phyloP scores from a whole-genome alignment of 2,888 invertebrate species.

The Glyphotaelius pellucidus region DNA sequence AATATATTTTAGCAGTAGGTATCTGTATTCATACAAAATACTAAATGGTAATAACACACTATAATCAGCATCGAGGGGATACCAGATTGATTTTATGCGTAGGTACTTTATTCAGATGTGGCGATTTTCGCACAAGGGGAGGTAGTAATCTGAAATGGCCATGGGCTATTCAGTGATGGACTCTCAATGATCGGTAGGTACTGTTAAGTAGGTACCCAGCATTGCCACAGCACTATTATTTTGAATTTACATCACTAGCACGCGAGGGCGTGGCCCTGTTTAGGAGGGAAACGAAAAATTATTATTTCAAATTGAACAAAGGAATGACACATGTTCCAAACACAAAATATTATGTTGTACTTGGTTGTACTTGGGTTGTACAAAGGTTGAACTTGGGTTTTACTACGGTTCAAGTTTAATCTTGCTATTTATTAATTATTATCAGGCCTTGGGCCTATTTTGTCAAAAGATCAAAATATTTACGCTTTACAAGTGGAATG shows the following conservation, averaged over 20 bases:
- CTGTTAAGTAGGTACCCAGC: background rate
- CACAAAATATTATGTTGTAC: background rate
- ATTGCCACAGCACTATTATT: background rate
- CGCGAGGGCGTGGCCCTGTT: background rate
- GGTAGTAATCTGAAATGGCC: background rate
- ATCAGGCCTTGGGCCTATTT: too few relatives aligned
- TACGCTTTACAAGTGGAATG: too few relatives aligned
- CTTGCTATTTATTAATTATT: too few relatives aligned
- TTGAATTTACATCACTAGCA: background rate
- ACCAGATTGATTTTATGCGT: constrained; percentile 26
- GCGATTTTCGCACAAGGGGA: constrained; percentile 2
- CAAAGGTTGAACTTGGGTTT: too few relatives aligned
- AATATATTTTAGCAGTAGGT: background rate
- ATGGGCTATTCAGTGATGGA: constrained; percentile 16
- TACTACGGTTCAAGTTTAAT: too few relatives aligned
- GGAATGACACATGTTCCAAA: constrained; percentile 16
- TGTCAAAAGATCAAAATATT: too few relatives aligned
- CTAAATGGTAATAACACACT: background rate
- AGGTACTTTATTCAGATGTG: constrained; percentile 19
- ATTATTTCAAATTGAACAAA: constrained; percentile 25
- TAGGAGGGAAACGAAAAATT: constrained; percentile 23
- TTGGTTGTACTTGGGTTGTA: background rate
- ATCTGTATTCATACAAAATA: background rate
- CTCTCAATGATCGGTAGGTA: background rate
- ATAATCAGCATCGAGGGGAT: background rate